Percentiles rank a stretch among this genome's conserved stretches.
Evolutionary conservation across 1,140 invertebrate species (phyloP).

Genomic region (Calephelis virginiensis): DNA sequence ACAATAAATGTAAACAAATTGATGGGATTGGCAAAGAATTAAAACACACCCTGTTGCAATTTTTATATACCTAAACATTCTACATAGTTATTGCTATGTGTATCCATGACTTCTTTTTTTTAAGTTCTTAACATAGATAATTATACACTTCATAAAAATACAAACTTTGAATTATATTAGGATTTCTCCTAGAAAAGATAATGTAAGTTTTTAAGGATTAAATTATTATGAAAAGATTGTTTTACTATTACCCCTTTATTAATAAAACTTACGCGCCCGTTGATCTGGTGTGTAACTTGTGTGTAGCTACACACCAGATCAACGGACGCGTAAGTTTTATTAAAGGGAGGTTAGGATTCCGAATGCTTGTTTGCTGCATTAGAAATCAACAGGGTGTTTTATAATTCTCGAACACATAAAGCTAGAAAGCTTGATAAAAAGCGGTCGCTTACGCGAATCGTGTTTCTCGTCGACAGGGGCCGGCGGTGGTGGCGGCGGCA

Average conservation of each 20-base stretch:
- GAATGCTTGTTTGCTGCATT: background rate
- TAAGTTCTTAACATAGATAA: too few relatives aligned
- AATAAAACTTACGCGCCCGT: too few relatives aligned
- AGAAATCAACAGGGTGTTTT: conserved; percentile 7
- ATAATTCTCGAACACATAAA: background rate
- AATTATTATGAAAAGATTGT: too few relatives aligned
- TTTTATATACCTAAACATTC: background rate
- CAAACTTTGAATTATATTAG: too few relatives aligned
- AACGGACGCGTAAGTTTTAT: too few relatives aligned
- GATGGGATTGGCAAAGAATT: background rate
- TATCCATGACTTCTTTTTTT: background rate
- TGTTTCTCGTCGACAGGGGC: conserved; percentile 88
- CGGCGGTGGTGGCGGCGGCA: conserved; percentile 86
- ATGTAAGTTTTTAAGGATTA: too few relatives aligned
- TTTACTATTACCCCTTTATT: too few relatives aligned
- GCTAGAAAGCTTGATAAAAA: conserved; percentile 16
- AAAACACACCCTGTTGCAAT: conserved; percentile 2
- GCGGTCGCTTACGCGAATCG: conserved; percentile 86
- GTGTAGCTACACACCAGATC: too few relatives aligned
- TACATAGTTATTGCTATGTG: background rate
- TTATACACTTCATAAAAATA: background rate
- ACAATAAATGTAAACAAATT: background rate
- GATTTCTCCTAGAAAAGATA: too few relatives aligned
- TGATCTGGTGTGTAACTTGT: too few relatives aligned
- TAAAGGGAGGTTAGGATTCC: background rate